Percentiles rank a stretch among this genome's conserved stretches.
Evolutionary conservation across 1,140 invertebrate species (phyloP).

Genomic region (Aphelinus atriplicis): DNA sequence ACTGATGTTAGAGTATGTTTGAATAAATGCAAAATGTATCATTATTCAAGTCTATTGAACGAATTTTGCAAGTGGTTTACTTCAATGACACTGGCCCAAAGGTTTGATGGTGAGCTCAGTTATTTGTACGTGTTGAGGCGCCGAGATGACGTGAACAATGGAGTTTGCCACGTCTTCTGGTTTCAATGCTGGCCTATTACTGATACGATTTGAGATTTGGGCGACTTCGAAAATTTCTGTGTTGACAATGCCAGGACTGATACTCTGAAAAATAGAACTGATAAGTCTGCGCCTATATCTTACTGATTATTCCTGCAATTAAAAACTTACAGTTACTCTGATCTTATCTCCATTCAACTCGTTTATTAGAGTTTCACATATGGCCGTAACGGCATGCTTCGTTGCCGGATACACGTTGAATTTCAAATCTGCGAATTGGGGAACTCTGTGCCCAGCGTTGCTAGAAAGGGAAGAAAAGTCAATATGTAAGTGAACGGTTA

Average conservation of each 20-base stretch:
- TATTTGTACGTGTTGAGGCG: conserved; percentile 52
- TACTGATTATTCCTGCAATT: neutral
- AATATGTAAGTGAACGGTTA: no score
- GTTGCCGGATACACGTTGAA: conserved; percentile 5
- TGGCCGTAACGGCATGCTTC: conserved; percentile 6
- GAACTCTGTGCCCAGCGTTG: neutral
- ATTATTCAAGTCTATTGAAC: no score
- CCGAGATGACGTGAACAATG: conserved; percentile 47
- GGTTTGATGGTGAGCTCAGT: conserved; percentile 60
- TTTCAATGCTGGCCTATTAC: conserved; percentile 33
- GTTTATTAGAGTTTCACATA: neutral
- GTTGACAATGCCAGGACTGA: conserved; percentile 36
- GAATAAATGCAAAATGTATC: no score
- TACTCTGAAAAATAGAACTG: conserved; percentile 18
- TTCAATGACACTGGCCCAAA: conserved; percentile 44
- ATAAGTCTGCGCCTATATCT: neutral
- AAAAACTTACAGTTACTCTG: conserved; percentile 15
- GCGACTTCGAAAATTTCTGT: conserved; percentile 45
- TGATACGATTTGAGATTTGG: neutral
- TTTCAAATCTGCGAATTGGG: neutral
- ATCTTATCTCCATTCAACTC: conserved; percentile 2
- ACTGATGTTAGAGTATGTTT: neutral
- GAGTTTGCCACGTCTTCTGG: conserved; percentile 50
- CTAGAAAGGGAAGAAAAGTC: neutral
- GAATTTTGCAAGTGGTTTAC: no score